Evolutionary conservation across 2,888 invertebrate genomes (phyloP).

Genomic region (Campaea margaritaria): DNA sequence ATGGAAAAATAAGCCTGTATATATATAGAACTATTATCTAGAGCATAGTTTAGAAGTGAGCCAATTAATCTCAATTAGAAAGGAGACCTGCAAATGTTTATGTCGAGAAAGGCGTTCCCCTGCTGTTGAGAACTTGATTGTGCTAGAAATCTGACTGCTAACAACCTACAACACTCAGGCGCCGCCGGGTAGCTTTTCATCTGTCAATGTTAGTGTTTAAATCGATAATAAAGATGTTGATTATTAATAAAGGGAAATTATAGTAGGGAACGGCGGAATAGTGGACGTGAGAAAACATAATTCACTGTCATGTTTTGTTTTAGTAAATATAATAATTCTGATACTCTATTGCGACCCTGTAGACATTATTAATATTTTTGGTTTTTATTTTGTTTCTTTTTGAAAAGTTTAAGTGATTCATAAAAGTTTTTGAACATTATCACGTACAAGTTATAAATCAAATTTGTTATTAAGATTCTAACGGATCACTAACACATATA

Average conservation of each 20-base stretch:
- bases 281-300: too few relatives aligned
- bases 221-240: constrained; percentile 6
- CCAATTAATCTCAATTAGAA: constrained; percentile 36
- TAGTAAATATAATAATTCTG: too few relatives aligned
- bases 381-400: too few relatives aligned
- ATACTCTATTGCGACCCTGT: too few relatives aligned
- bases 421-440: too few relatives aligned
- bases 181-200: constrained; percentile 9
- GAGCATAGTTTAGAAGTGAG: constrained; percentile 6
- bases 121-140: constrained; percentile 25
- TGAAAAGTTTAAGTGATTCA: too few relatives aligned
- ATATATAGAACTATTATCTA: constrained; percentile 11
- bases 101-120: constrained; percentile 33
- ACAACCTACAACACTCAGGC: too few relatives aligned
- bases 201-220: constrained; percentile 2
- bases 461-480: not conserved
- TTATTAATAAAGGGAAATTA: not conserved
- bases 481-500: constrained; percentile 7
- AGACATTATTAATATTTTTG: too few relatives aligned
- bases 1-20: constrained; percentile 1
- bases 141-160: constrained; percentile 25
- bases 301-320: too few relatives aligned
- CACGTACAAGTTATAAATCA: too few relatives aligned
- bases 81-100: constrained; percentile 29
- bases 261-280: not conserved